A percentile compares a stretch with the other conserved stretches of the same genome.
phyloP scores from a whole-genome alignment of 2,797 vertebrate species.

The Eremophila alpestris region DNA sequence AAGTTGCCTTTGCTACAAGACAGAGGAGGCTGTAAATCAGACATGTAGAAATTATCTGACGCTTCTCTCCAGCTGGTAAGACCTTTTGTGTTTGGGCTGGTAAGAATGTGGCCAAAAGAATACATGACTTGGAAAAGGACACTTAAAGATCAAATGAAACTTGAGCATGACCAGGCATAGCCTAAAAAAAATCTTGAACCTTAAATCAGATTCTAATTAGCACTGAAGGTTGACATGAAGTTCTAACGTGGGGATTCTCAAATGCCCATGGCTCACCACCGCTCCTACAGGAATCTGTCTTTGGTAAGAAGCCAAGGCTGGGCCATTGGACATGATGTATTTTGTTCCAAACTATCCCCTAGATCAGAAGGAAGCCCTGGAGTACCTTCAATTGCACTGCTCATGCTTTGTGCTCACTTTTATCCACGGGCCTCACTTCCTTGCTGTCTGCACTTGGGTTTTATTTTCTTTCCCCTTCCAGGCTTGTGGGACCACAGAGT shows the following conservation, averaged over 20 bases:
- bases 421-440: neutral
- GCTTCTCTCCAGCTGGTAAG: neutral
- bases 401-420: neutral
- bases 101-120: neutral
- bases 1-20: neutral
- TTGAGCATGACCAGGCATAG: neutral
- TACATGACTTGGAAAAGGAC: rapidly evolving
- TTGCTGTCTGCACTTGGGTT: neutral
- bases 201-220: neutral
- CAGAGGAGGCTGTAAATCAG: neutral
- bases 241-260: neutral
- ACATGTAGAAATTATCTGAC: neutral
- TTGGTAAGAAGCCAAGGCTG: neutral
- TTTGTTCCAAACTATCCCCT: neutral
- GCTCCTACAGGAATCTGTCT: neutral
- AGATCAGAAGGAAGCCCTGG: neutral
- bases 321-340: neutral
- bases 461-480: neutral
- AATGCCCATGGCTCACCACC: neutral
- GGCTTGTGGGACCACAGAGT: neutral
- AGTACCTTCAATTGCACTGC: neutral
- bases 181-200: neutral
- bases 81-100: neutral
- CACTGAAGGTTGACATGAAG: neutral
- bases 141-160: neutral